Conservation (phyloP, 2,797 vertebrate species). For the Hypotaenidia philippensis region DNA sequence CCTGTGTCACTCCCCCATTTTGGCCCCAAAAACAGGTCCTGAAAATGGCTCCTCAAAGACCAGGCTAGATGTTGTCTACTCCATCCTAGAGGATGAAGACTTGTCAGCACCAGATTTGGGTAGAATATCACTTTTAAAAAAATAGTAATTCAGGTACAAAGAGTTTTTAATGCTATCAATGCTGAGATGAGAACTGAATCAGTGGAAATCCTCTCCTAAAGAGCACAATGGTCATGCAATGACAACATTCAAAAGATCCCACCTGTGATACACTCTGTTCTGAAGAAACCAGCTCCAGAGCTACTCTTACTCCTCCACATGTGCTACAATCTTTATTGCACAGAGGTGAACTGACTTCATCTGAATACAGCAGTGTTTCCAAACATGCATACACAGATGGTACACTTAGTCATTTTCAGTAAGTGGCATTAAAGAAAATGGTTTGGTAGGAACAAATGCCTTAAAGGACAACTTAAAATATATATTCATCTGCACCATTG, state of each 20-base stretch:
- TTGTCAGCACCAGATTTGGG: not conserved
- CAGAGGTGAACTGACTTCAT: not conserved
- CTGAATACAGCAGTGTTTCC: not conserved
- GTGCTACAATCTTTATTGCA: not conserved
- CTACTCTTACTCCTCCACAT: not conserved
- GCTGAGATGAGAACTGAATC: not conserved
- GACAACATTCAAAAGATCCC: not conserved
- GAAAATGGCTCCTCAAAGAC: not conserved
- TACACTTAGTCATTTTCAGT: not conserved
- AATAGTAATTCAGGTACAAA: not conserved
- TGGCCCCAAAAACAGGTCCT: not conserved
- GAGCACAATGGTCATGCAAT: not conserved
- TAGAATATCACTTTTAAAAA: not conserved
- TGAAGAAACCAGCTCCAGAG: not conserved
- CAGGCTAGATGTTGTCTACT: not conserved
- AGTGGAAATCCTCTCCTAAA: not conserved
- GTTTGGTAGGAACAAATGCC: not conserved
- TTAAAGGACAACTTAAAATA: constrained; percentile 16
- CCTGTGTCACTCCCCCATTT: not conserved
- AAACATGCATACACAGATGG: not conserved
- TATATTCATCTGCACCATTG: not conserved
- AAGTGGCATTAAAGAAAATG: not conserved
- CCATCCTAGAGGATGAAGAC: not conserved
- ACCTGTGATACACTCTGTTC: not conserved
- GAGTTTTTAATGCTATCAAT: not conserved